A percentile compares a stretch with the other conserved stretches of the same genome.
phyloP scores from a whole-genome alignment of 2,888 invertebrate genomes.

The Parnassius mnemosyne region DNA sequence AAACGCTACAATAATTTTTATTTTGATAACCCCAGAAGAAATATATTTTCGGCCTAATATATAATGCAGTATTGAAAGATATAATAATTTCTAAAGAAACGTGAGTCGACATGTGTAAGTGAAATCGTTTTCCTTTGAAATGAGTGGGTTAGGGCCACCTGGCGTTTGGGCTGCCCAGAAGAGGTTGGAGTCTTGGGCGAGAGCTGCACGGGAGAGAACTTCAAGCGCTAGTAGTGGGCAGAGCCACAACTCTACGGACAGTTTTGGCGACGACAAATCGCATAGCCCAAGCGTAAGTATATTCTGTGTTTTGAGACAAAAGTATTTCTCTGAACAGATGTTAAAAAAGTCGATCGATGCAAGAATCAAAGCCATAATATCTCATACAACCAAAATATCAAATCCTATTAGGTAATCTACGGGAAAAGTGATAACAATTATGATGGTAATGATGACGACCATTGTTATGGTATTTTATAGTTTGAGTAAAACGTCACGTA shows the following conservation, averaged over 20 bases:
- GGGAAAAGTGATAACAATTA: too few species aligned
- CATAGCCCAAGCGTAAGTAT: conserved; percentile 68
- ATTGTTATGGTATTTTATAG: too few species aligned
- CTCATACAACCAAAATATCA: too few species aligned
- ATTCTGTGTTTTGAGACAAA: too few species aligned
- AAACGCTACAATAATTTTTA: conserved; percentile 8
- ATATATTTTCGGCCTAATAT: conserved; percentile 17
- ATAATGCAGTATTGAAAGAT: conserved; percentile 7
- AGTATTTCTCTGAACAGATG: too few species aligned
- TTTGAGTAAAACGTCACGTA: too few species aligned
- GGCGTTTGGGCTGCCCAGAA: conserved; percentile 90
- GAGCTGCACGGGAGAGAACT: conserved; percentile 85
- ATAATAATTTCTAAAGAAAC: neutral
- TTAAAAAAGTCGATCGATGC: too few species aligned
- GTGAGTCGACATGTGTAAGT: conserved; percentile 15
- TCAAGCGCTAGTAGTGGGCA: conserved; percentile 79
- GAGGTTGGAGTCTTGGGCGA: conserved; percentile 87
- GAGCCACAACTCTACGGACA: conserved; percentile 78
- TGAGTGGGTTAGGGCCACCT: conserved; percentile 87
- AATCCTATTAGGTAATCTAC: too few species aligned
- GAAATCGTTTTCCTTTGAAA: conserved; percentile 44
- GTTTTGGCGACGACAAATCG: conserved; percentile 74
- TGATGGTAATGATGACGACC: too few species aligned
- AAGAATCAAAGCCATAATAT: too few species aligned
- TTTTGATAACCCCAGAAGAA: neutral